A percentile compares a stretch with the other conserved stretches of the same genome.
Conservation (phyloP, 2,888 invertebrate species). For the Mimas tiliae region DNA sequence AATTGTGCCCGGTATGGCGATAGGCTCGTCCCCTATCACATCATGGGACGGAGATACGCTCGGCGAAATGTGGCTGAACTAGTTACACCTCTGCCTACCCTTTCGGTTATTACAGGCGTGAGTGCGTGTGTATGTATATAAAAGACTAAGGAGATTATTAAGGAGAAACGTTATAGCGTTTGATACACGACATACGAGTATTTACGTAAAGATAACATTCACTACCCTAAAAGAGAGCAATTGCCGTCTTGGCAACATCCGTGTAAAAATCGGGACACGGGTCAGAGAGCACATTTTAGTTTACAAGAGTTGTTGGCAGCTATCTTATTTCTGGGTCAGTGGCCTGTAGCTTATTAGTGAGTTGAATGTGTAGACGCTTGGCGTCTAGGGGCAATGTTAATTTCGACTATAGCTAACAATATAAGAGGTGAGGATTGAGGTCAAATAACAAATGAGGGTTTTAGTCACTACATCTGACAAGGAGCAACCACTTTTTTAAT, state of each 20-base stretch:
- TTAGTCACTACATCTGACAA: no score
- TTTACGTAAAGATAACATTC: background rate
- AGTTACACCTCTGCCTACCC: no score
- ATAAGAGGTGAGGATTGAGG: background rate
- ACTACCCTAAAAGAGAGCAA: conserved; percentile 10
- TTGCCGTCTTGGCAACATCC: conserved; percentile 17
- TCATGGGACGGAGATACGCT: no score
- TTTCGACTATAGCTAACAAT: background rate
- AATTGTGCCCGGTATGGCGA: no score
- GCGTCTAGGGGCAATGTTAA: background rate
- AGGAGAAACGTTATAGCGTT: background rate
- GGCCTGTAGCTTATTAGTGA: conserved; percentile 5
- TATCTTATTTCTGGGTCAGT: background rate
- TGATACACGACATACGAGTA: background rate
- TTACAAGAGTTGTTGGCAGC: conserved; percentile 1
- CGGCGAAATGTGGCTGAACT: no score
- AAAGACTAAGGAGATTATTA: no score
- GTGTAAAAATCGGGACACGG: conserved; percentile 10
- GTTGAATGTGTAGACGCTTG: background rate
- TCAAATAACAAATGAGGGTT: background rate
- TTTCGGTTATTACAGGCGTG: no score
- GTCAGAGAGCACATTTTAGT: conserved; percentile 19
- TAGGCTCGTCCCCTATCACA: no score
- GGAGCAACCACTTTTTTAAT: no score
- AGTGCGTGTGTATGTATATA: no score